Percentiles rank a stretch among this genome's conserved stretches.
These are phyloP conservation scores for Eupsilia transversa DNA, from an alignment of 2,888 invertebrate species.

Conservation along the genomic window DNA sequence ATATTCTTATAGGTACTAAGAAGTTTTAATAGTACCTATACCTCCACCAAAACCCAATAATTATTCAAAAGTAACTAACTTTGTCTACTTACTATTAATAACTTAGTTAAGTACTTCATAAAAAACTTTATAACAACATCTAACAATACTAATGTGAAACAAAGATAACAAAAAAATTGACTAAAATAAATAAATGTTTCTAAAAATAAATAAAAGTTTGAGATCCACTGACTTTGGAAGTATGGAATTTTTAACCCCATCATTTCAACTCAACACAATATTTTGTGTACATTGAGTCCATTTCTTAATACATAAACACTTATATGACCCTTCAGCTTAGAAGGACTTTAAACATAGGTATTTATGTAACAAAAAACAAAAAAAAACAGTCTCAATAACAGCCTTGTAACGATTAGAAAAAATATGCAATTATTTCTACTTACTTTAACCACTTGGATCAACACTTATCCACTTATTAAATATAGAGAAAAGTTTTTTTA, in stretches of 20 bases:
- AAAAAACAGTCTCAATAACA: slow-evolving; percentile 11
- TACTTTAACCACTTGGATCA: background rate
- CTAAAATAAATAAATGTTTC: slow-evolving; percentile 4
- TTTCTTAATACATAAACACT: background rate
- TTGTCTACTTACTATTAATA: background rate
- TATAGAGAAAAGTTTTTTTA: background rate
- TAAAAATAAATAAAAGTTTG: slow-evolving; percentile 33
- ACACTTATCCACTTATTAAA: background rate
- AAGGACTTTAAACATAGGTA: background rate
- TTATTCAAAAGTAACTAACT: slow-evolving; percentile 11
- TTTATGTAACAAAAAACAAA: background rate
- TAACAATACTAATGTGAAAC: slow-evolving; percentile 13
- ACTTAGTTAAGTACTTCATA: slow-evolving; percentile 5
- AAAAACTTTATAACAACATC: slow-evolving; percentile 7
- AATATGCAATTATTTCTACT: background rate
- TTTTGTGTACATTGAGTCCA: background rate
- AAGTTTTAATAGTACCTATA: slow-evolving; percentile 8
- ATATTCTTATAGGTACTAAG: background rate
- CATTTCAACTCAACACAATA: background rate
- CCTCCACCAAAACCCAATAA: slow-evolving; percentile 44
- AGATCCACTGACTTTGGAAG: slow-evolving; percentile 23
- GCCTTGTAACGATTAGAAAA: slow-evolving; percentile 14
- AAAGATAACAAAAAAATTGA: slow-evolving; percentile 1
- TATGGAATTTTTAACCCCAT: background rate
- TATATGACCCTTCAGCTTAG: background rate